These are phyloP conservation scores for Acleris laterana DNA, from an alignment of 2,888 invertebrate genomes.

Conservation along the genomic window DNA sequence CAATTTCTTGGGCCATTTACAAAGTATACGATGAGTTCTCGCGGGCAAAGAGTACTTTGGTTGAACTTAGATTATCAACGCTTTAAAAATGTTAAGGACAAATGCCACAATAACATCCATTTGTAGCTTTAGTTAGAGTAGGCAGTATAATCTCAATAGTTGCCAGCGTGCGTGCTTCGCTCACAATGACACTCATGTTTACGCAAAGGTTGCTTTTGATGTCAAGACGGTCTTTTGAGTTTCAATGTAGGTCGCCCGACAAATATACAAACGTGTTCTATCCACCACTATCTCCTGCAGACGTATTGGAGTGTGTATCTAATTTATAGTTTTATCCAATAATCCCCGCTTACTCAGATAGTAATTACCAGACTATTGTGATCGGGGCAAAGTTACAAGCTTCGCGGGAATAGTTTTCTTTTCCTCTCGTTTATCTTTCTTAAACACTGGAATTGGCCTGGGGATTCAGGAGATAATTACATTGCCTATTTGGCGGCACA, in stretches of 20 bases:
- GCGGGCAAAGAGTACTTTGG: not conserved
- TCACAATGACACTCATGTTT: not conserved
- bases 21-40: slow-evolving; percentile 3
- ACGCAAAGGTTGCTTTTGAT: slow-evolving; percentile 4
- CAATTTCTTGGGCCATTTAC: slow-evolving; percentile 16
- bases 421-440: slow-evolving; percentile 81
- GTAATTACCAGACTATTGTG: slow-evolving; percentile 65
- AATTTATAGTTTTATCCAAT: slow-evolving; percentile 54
- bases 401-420: slow-evolving; percentile 73
- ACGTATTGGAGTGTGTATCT: slow-evolving; percentile 43
- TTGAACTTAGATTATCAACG: not conserved
- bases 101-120: no score
- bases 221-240: slow-evolving; percentile 11
- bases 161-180: not conserved
- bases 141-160: not conserved
- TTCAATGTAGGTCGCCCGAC: slow-evolving; percentile 25
- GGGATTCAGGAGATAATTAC: slow-evolving; percentile 77
- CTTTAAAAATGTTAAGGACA: not conserved
- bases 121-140: not conserved
- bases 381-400: slow-evolving; percentile 65
- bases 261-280: slow-evolving; percentile 14
- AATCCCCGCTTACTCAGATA: slow-evolving; percentile 48
- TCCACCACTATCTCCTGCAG: slow-evolving; percentile 2
- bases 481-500: slow-evolving; percentile 66
- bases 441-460: slow-evolving; percentile 80